These are phyloP conservation scores for Unio delphinus DNA, from an alignment of 2,888 invertebrate genomes.

Conservation along the genomic window DNA sequence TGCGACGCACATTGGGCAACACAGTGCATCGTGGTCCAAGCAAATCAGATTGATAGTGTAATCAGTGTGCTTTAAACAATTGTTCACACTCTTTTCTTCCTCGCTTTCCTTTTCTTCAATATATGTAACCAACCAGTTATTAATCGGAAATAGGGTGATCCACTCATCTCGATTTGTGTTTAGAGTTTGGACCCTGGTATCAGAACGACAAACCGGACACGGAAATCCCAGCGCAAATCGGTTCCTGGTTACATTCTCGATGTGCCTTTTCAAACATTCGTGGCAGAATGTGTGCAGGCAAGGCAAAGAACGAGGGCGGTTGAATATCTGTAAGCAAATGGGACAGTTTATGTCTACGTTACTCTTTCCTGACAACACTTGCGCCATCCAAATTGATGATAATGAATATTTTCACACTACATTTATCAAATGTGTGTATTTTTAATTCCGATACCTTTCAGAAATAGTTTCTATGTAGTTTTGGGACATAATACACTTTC, in stretches of 20 bases:
- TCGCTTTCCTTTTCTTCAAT: conserved; percentile 23
- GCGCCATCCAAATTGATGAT: too few species aligned
- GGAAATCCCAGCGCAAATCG: conserved; percentile 19
- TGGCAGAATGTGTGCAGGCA: conserved; percentile 44
- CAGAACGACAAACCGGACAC: conserved; percentile 36
- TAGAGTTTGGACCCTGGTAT: conserved; percentile 23
- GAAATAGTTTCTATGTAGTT: too few species aligned
- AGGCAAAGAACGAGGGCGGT: conserved; percentile 35
- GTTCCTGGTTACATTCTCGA: conserved; percentile 13
- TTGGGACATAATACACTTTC: too few species aligned
- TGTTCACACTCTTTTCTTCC: conserved; percentile 1
- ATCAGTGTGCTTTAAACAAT: conserved; percentile 18
- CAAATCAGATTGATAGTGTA: conserved; percentile 30
- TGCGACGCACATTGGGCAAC: conserved; percentile 39
- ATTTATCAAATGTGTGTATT: too few species aligned
- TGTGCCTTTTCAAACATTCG: conserved; percentile 31
- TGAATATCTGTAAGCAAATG: conserved; percentile 31
- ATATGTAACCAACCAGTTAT: conserved; percentile 31
- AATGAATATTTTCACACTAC: too few species aligned
- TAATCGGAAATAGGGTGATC: conserved; percentile 39
- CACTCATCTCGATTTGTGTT: conserved; percentile 19
- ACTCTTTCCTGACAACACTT: too few species aligned
- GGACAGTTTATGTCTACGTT: conserved; percentile 20
- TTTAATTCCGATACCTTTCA: too few species aligned
- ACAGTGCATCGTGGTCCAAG: conserved; percentile 28